These are phyloP conservation scores for Cybosia mesomella DNA, from an alignment of 2,888 invertebrate genomes.

Conservation along the genomic window DNA sequence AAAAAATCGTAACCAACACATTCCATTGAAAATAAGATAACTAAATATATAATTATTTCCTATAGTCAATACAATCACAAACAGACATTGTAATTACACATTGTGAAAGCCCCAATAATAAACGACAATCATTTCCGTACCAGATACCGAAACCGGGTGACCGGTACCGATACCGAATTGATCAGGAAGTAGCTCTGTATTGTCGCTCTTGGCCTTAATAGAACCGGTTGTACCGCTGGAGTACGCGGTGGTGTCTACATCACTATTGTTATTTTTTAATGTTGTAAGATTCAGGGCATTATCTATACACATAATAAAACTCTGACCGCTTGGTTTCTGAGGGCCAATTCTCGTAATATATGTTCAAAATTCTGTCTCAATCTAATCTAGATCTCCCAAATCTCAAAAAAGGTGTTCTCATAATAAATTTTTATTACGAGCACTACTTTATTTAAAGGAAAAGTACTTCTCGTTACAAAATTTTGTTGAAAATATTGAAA, in stretches of 20 bases:
- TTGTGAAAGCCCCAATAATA: conserved; percentile 52
- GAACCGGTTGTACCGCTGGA: conserved; percentile 45
- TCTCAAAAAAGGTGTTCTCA: too few species aligned
- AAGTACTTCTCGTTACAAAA: too few species aligned
- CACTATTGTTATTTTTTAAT: conserved; percentile 17
- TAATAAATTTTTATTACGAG: too few species aligned
- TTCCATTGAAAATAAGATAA: neutral
- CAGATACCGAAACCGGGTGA: conserved; percentile 51
- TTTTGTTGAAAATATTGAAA: too few species aligned
- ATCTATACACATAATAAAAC: neutral
- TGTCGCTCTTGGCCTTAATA: conserved; percentile 69
- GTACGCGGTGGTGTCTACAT: conserved; percentile 31
- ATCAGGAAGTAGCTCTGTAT: conserved; percentile 63
- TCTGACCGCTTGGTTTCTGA: neutral
- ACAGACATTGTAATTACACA: conserved; percentile 40
- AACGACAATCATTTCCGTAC: conserved; percentile 51
- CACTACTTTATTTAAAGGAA: too few species aligned
- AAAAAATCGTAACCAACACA: neutral
- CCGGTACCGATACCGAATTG: conserved; percentile 50
- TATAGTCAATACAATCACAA: conserved; percentile 10
- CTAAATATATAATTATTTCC: neutral
- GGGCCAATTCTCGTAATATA: too few species aligned
- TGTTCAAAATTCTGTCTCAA: too few species aligned
- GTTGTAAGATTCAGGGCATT: neutral
- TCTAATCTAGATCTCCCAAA: too few species aligned